Conservation (phyloP, 2,888 invertebrate species). For the Mylabris sibirica region DNA sequence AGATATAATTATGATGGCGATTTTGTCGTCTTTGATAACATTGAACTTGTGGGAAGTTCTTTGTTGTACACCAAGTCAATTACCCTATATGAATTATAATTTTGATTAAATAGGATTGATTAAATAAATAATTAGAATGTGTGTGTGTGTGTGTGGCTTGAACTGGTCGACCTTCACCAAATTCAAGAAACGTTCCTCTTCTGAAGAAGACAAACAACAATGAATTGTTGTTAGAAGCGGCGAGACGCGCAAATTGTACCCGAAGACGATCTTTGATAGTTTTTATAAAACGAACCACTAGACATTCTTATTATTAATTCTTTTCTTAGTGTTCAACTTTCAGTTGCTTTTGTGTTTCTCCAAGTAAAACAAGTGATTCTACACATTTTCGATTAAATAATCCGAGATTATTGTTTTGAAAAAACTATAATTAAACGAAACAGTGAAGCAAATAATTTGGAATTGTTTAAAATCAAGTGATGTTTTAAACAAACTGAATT, state of each 20-base stretch:
- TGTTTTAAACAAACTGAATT: background rate
- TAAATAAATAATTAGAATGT: background rate
- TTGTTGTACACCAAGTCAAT: background rate
- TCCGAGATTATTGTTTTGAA: conserved; percentile 15
- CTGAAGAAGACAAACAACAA: too few species aligned
- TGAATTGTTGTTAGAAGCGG: background rate
- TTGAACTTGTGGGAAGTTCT: background rate
- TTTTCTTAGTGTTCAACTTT: background rate
- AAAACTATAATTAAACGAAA: conserved; percentile 24
- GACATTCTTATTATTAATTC: background rate
- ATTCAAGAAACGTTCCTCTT: background rate
- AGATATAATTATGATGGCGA: background rate
- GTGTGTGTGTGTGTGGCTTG: background rate
- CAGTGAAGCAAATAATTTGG: conserved; percentile 25
- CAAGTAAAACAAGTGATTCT: background rate
- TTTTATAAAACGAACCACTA: background rate
- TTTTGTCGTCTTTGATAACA: background rate
- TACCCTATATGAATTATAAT: background rate
- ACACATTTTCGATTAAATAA: background rate
- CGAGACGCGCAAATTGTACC: background rate
- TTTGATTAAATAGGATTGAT: background rate
- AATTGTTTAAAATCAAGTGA: conserved; percentile 10
- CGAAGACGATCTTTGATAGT: background rate
- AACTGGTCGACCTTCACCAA: conserved; percentile 5
- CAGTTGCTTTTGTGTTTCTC: conserved; percentile 1